A percentile compares a stretch with the other conserved stretches of the same genome.
Evolutionary conservation across 2,888 invertebrate genomes (phyloP).

Genomic region (Helicoverpa assulta): DNA sequence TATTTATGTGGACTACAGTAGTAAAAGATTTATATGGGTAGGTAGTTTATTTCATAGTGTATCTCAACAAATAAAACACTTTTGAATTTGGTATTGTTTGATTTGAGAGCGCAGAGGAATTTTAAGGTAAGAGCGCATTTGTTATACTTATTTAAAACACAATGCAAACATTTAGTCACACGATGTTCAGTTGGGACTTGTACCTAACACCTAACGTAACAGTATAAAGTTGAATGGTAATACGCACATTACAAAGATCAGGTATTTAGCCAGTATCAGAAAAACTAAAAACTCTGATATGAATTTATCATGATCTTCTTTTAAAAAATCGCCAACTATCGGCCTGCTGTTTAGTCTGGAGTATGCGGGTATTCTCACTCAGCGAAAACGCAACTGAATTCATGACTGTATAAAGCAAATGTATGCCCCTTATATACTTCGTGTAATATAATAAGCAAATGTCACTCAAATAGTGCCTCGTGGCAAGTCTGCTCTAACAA

Average conservation of each 20-base stretch:
- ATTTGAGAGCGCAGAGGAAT: slow-evolving; percentile 17
- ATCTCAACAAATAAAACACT: too few species aligned
- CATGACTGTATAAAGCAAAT: not conserved
- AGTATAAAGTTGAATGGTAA: too few species aligned
- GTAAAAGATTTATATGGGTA: slow-evolving; percentile 1
- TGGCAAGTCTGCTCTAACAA: slow-evolving; percentile 4
- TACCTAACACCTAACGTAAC: too few species aligned
- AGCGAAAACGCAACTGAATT: not conserved
- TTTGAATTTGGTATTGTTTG: slow-evolving; percentile 20
- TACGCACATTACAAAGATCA: too few species aligned
- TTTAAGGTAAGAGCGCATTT: slow-evolving; percentile 19
- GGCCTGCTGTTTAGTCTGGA: too few species aligned
- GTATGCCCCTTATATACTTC: slow-evolving; percentile 19
- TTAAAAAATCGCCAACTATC: too few species aligned
- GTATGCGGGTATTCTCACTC: not conserved
- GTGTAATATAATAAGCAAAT: slow-evolving; percentile 7
- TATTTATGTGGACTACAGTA: slow-evolving; percentile 10
- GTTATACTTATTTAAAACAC: slow-evolving; percentile 3
- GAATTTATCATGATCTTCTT: too few species aligned
- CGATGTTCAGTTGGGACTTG: too few species aligned
- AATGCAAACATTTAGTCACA: too few species aligned
- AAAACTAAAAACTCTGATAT: too few species aligned
- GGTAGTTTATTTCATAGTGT: too few species aligned
- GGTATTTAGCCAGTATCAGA: too few species aligned
- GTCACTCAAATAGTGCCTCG: slow-evolving; percentile 5